phyloP scores from a whole-genome alignment of 2,797 vertebrate genomes.

The Anas acuta region DNA sequence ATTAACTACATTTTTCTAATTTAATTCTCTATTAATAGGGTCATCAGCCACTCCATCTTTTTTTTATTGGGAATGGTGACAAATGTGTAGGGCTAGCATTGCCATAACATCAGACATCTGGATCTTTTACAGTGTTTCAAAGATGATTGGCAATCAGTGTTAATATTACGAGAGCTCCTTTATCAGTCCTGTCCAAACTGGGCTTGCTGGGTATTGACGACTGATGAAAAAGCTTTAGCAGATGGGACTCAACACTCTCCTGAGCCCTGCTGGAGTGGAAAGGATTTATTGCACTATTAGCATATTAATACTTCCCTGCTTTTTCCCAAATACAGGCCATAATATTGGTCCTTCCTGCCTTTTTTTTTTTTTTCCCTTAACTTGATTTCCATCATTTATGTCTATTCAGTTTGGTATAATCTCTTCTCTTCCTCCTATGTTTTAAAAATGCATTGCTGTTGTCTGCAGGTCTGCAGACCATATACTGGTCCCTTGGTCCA shows the following conservation, averaged over 20 bases:
- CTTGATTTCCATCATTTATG: background rate
- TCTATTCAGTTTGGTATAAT: background rate
- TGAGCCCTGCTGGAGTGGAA: background rate
- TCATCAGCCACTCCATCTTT: background rate
- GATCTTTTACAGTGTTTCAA: background rate
- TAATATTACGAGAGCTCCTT: background rate
- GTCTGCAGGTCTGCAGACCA: background rate
- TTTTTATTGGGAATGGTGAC: background rate
- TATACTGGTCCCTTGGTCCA: background rate
- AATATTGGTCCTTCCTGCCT: background rate
- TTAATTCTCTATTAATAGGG: background rate
- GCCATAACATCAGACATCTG: background rate
- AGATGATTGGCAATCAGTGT: background rate
- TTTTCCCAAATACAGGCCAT: background rate
- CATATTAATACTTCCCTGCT: constrained; percentile 7
- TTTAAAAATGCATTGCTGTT: background rate
- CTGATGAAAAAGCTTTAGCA: background rate
- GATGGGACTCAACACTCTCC: background rate
- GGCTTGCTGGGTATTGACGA: background rate
- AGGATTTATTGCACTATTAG: constrained; percentile 22
- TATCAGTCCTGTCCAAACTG: constrained; percentile 24
- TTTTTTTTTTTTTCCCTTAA: background rate
- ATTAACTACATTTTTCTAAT: background rate
- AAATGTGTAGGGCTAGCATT: background rate
- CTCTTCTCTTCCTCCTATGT: background rate